Base-by-base conservation (phyloP, 1,140 invertebrate species). In the Gonioctena quinquepunctata region DNA sequence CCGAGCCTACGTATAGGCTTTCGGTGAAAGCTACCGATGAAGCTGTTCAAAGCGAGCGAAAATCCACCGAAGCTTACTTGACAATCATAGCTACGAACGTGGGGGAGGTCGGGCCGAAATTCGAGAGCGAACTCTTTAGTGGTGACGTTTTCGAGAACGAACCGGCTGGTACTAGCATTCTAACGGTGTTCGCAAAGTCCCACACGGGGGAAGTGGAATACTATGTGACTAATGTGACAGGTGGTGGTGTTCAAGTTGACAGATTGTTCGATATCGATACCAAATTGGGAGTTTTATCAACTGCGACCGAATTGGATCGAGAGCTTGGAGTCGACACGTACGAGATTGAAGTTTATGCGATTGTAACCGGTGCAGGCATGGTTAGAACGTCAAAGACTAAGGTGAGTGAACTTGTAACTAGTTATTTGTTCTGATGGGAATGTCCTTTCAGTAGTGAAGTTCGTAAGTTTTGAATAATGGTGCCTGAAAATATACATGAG, bases 1-100 rank as follows among this genome's bases (percentile, higher is more conserved):
- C 89, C 0, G 90, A 92, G 69, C 88, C 89, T 0, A 88, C 90
- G 27, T 96, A 96, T 82, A 90, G 92, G 70, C 84, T 98, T 11
- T 92, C 93, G 0, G 89, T 98, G 4, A 90, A 94, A 73, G 96
- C 96, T 2, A 94, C 94, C 1, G 96, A 98, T 82, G 96, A 97
- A 82, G 94, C 94, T 0, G 93, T 94, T 0, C 90, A 95, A 75
- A 90, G 91, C 49, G 93, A 96, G 75, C 86, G 94, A 56, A 91
- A 91, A 80, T 94, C 92, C 52, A 92, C 93, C 0, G 94, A 96
- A 76, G 90, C 92, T 0, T 94, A 94, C 77, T 84, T 96, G 28
- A 95, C 92, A 0, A 85, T 96, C 28, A 91, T 96, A 23, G 86
- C 91, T 50, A 82, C 84, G 1, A 83, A 82, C 25, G 85, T 86